These are phyloP conservation scores for Sweltsa coloradensis DNA, from an alignment of 1,140 invertebrate genomes.

Conservation along the genomic window DNA sequence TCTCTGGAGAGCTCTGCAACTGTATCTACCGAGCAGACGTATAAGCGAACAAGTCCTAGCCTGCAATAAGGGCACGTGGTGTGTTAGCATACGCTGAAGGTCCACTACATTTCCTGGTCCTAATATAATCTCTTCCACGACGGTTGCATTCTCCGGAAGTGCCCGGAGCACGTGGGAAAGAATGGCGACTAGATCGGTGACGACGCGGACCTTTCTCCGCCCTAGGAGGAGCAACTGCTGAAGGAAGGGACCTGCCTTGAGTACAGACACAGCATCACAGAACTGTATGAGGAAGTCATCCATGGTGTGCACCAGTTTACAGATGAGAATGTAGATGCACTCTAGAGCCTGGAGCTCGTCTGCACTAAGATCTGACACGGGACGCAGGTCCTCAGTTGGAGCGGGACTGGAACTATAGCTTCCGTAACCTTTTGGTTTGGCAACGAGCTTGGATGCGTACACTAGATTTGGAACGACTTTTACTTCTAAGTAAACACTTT, in stretches of 20 bases:
- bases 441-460: conserved; percentile 53
- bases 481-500: conserved; percentile 56
- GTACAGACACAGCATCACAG: conserved; percentile 58
- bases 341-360: conserved; percentile 52
- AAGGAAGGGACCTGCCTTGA: conserved; percentile 38
- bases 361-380: conserved; percentile 33
- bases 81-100: conserved; percentile 43
- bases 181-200: conserved; percentile 53
- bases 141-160: conserved; percentile 55
- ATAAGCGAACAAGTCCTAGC: conserved; percentile 53
- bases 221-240: conserved; percentile 37
- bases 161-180: conserved; percentile 60
- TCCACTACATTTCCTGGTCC: conserved; percentile 33
- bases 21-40: conserved; percentile 47
- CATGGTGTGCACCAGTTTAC: conserved; percentile 53
- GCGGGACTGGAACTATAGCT: neutral
- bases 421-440: neutral
- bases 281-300: conserved; percentile 61
- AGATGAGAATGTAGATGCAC: conserved; percentile 51
- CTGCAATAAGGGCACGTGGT: conserved; percentile 42
- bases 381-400: neutral
- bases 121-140: conserved; percentile 58
- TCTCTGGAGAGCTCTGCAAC: conserved; percentile 45
- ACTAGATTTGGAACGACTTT: conserved; percentile 65
- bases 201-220: conserved; percentile 42